Evolutionary conservation across 2,888 invertebrate genomes (phyloP).

Genomic region (Crioceris asparagi): DNA sequence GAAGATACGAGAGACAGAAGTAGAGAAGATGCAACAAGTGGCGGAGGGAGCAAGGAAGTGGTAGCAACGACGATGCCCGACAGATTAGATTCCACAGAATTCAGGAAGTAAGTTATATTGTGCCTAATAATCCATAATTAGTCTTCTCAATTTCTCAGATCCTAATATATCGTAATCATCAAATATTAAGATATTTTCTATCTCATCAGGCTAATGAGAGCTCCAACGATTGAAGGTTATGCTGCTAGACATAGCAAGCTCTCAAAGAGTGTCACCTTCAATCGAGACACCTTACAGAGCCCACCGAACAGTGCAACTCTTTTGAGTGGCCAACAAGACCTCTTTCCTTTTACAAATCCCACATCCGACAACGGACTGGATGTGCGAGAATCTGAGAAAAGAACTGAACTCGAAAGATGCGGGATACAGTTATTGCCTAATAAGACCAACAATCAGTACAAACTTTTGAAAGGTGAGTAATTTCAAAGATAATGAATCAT

Average conservation of each 20-base stretch:
- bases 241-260: constrained; percentile 80
- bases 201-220: constrained; percentile 50
- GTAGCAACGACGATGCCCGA: constrained; percentile 26
- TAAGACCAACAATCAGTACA: constrained; percentile 49
- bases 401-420: constrained; percentile 46
- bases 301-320: constrained; percentile 47
- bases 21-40: constrained; percentile 3
- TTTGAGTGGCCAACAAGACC: constrained; percentile 20
- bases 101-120: constrained; percentile 39
- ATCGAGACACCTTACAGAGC: constrained; percentile 72
- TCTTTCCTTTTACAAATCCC: constrained; percentile 33
- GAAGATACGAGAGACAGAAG: constrained; percentile 42
- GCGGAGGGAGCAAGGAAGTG: constrained; percentile 13
- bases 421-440: constrained; percentile 46
- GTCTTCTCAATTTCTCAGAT: too few species aligned
- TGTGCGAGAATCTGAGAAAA: constrained; percentile 38
- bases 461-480: constrained; percentile 47
- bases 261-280: constrained; percentile 81
- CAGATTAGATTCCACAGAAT: constrained; percentile 43
- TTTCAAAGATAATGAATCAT: too few species aligned
- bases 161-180: too few species aligned
- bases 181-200: background rate
- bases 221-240: constrained; percentile 80
- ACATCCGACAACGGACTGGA: constrained; percentile 30
- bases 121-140: too few species aligned